These are phyloP conservation scores for Tenualosa ilisha DNA, from an alignment of 2,797 vertebrate genomes.

Conservation along the genomic window DNA sequence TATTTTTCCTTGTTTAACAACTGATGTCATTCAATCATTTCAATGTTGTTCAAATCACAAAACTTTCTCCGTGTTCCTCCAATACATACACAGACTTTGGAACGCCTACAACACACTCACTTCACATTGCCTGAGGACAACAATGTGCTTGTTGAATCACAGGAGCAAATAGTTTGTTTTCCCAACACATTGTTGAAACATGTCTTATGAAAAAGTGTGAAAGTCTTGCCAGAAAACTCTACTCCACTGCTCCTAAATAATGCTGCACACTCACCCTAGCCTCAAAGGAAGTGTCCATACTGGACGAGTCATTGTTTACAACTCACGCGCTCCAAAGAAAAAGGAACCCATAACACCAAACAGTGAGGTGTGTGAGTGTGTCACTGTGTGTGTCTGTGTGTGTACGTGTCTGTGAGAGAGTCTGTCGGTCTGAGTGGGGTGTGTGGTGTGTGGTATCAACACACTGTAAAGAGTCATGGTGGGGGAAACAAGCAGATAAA, in stretches of 20 bases:
- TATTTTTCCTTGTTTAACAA: constrained; percentile 24
- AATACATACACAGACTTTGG: not conserved
- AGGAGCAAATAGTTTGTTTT: not conserved
- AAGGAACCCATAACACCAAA: constrained; percentile 1
- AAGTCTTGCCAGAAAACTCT: not conserved
- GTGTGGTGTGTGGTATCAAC: not conserved
- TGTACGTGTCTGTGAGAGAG: not conserved
- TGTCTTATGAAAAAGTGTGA: not conserved
- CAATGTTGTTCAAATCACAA: not conserved
- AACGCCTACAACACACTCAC: constrained; percentile 1
- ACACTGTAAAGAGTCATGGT: not conserved
- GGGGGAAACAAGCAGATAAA: not conserved
- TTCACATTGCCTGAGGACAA: not conserved
- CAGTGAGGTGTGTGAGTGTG: not conserved
- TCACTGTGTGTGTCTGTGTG: not conserved
- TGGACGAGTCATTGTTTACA: not conserved
- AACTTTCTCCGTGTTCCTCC: not conserved
- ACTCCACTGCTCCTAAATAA: not conserved
- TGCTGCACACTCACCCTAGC: not conserved
- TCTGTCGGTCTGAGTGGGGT: not conserved
- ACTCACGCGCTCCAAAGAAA: not conserved
- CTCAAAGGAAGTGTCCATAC: not conserved
- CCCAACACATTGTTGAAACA: constrained; percentile 9
- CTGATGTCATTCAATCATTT: constrained; percentile 21
- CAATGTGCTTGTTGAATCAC: not conserved